Percentiles rank a stretch among this genome's conserved stretches.
Conservation (phyloP, 2,113 vertebrate genomes). For the Chaetops frenatus region DNA sequence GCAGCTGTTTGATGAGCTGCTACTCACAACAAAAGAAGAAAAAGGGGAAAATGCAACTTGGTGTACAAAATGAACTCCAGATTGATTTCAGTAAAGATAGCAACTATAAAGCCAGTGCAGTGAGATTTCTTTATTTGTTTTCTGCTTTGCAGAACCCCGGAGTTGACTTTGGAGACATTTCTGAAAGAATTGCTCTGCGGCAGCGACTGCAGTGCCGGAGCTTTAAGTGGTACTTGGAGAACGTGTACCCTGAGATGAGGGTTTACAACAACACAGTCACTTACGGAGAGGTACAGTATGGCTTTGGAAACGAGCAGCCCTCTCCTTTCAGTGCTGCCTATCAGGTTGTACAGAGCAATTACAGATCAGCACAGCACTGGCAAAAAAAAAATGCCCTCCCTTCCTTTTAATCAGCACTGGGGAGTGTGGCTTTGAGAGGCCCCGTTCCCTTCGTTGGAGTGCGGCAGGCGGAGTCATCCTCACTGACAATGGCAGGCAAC, state of each 20-base stretch:
- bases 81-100: not conserved
- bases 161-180: slow-evolving; percentile 96
- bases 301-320: not conserved
- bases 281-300: slow-evolving; percentile 88
- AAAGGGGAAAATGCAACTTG: not conserved
- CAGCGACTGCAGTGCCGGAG: slow-evolving; percentile 89
- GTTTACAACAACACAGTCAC: slow-evolving; percentile 97
- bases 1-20: slow-evolving; percentile 7
- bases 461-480: not conserved
- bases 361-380: not conserved
- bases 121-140: not conserved
- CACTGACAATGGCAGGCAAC: accelerated
- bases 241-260: slow-evolving; percentile 97
- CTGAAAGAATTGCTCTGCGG: slow-evolving; percentile 87
- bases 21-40: not conserved
- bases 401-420: not conserved
- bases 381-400: not conserved
- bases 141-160: slow-evolving; percentile 83
- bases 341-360: not conserved
- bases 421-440: not conserved
- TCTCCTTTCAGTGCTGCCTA: not conserved
- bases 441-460: not conserved
- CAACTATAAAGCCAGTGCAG: not conserved
- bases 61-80: not conserved
- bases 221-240: slow-evolving; percentile 96